Evolutionary conservation across 2,113 vertebrate genomes (phyloP), one percentile per base, ranked within the genome.

Genomic region (Atherinomorus stipes): DNA sequence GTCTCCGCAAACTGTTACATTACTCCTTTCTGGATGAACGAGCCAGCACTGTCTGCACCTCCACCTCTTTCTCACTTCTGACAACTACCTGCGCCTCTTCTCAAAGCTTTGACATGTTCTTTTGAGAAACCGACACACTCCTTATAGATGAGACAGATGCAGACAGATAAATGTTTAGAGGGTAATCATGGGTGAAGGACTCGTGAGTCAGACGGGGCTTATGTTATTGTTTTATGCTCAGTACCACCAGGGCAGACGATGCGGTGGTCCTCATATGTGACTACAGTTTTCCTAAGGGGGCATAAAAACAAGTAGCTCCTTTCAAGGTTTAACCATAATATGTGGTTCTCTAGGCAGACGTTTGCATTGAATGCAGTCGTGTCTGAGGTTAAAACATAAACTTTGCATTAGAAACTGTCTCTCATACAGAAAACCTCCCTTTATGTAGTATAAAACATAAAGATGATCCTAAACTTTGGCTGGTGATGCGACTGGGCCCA

Each of bases 201-300:
- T 21, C 12, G 2, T 85, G 88, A 90, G 64, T 82, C 83, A 85
- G 84, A 78, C 42, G 58, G 71, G 73, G 68, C 47, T 70, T 79
- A 10, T 91, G 87, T 89, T 90, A 89, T 88, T 90, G 84, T 84
- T 86, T 87, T 75, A 13, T 4, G 44, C 68, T 69, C 50, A 0
- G 69, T 79, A 81, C 85, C 89, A 85, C 89, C 87, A 62, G 79
- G 67, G 86, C 18, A 84, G 89, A 73, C 81, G 74, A 80, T 68
- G 75, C 44, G 90, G 89, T 90, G 89, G 91, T 91, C 90, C 65
- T 58, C 73, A 65, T 47, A 4, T 84, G 74, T 79, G 82, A 81
- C 71, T 44, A 2, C 51, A 45, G 70, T 82, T 88, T 85, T 70
- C 78, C 81, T 67, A 64, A 50, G 58, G 37, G 51, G 56, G 76